phyloP scores from a whole-genome alignment of 2,888 invertebrate species.

The Cephus pulcher region DNA sequence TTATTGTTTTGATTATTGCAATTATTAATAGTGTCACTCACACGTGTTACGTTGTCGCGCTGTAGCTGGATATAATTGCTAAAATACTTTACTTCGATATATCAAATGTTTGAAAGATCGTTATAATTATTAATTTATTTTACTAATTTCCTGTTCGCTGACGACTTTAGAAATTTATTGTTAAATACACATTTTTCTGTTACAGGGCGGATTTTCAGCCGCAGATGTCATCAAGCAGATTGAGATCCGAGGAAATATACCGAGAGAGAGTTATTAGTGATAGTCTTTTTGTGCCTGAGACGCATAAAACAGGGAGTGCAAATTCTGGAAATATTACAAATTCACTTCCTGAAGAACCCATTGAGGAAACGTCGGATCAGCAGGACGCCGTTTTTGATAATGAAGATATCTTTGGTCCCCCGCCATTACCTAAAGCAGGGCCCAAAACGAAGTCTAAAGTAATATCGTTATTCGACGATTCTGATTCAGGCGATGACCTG shows the following conservation, averaged over 20 bases:
- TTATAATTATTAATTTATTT: no score
- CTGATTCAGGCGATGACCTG: conserved; percentile 59
- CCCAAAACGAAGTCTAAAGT: conserved; percentile 50
- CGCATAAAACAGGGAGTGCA: conserved; percentile 26
- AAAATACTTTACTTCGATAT: no score
- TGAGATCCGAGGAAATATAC: conserved; percentile 54
- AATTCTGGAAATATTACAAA: conserved; percentile 20
- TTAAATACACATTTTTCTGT: not conserved
- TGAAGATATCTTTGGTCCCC: conserved; percentile 58
- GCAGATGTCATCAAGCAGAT: conserved; percentile 50
- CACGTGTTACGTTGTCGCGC: no score
- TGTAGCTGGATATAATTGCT: no score
- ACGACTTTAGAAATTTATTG: no score
- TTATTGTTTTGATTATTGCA: not conserved
- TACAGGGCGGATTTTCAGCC: conserved; percentile 49
- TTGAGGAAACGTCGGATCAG: conserved; percentile 9
- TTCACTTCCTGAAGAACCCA: conserved; percentile 11
- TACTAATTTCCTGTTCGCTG: no score
- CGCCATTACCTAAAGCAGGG: conserved; percentile 52
- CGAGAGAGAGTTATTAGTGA: conserved; percentile 52
- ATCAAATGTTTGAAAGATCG: no score
- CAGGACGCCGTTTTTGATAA: conserved; percentile 46
- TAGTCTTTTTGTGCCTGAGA: conserved; percentile 43
- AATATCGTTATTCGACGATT: conserved; percentile 57
- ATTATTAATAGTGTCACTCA: no score